Conservation (phyloP, 1,140 invertebrate genomes). For the Drosophila leontia region DNA sequence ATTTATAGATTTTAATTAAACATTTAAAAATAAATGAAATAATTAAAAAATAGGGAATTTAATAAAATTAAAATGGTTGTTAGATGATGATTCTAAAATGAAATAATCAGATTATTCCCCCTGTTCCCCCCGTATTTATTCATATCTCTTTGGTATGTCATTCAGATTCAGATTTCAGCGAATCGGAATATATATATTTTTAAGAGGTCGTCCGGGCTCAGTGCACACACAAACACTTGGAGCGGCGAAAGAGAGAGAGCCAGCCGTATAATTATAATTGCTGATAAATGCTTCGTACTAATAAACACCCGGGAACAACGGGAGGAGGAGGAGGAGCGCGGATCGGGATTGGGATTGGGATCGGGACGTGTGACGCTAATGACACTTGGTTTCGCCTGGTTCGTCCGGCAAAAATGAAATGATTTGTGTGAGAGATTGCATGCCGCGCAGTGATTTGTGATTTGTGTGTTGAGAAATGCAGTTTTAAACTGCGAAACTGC, state of each 20-base stretch:
- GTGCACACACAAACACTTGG: slow-evolving; percentile 54
- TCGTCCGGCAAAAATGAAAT: slow-evolving; percentile 70
- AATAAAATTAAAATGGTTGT: not conserved
- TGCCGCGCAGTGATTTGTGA: slow-evolving; percentile 81
- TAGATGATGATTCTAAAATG: not conserved
- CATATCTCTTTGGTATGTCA: slow-evolving; percentile 25
- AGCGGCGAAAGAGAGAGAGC: slow-evolving; percentile 26
- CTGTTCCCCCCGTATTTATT: not conserved
- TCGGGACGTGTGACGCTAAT: slow-evolving; percentile 78
- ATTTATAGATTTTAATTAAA: too few relatives aligned
- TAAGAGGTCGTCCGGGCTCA: slow-evolving; percentile 69
- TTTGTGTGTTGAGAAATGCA: slow-evolving; percentile 82
- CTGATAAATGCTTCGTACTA: slow-evolving; percentile 81
- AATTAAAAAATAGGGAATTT: not conserved
- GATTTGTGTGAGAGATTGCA: slow-evolving; percentile 83
- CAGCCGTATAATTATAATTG: slow-evolving; percentile 78
- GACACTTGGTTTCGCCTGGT: slow-evolving; percentile 68
- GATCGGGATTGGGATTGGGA: slow-evolving; percentile 34
- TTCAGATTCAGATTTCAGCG: slow-evolving; percentile 24
- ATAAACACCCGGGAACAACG: slow-evolving; percentile 66
- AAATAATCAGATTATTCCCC: not conserved
- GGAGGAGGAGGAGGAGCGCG: slow-evolving; percentile 3
- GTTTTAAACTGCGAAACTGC: slow-evolving; percentile 72
- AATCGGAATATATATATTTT: slow-evolving; percentile 11
- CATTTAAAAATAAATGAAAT: too few relatives aligned